These are phyloP conservation scores for Netelia fuscicornis DNA, from an alignment of 2,888 invertebrate species.

Conservation along the genomic window DNA sequence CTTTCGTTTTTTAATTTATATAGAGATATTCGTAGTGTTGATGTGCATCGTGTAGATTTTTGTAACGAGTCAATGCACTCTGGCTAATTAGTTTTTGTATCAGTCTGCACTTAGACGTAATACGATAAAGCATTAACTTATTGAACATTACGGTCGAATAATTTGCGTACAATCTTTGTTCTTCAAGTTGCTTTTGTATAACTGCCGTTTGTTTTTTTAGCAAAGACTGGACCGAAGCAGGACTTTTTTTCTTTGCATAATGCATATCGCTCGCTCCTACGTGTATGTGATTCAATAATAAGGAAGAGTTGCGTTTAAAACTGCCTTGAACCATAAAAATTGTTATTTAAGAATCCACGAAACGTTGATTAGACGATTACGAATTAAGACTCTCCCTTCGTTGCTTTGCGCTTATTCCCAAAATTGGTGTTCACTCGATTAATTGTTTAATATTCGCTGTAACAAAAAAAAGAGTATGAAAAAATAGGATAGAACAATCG, in stretches of 20 bases:
- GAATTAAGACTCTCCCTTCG: conserved; percentile 38
- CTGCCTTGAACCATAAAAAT: conserved; percentile 65
- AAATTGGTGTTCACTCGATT: conserved; percentile 57
- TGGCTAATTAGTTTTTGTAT: conserved; percentile 7
- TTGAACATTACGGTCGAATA: not conserved
- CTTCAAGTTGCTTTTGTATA: conserved; percentile 14
- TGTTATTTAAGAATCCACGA: conserved; percentile 43
- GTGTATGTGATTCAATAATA: conserved; percentile 51
- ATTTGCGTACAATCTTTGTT: conserved; percentile 1
- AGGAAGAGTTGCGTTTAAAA: conserved; percentile 63
- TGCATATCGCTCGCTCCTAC: conserved; percentile 43
- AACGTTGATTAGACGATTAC: conserved; percentile 3
- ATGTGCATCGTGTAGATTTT: conserved; percentile 27
- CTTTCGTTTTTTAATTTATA: conserved; percentile 28
- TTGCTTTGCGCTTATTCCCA: conserved; percentile 44
- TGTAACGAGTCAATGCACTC: conserved; percentile 13
- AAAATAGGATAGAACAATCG: conserved; percentile 16
- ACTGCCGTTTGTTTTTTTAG: conserved; percentile 20
- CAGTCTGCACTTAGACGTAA: not conserved
- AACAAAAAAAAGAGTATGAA: conserved; percentile 6
- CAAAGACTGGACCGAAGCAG: conserved; percentile 29
- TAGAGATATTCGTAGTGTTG: conserved; percentile 40
- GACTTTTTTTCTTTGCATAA: conserved; percentile 34
- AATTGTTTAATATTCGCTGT: conserved; percentile 38
- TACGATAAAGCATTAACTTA: not conserved